Conservation (phyloP, 1,140 invertebrate genomes). For the Sycobia sp. region DNA sequence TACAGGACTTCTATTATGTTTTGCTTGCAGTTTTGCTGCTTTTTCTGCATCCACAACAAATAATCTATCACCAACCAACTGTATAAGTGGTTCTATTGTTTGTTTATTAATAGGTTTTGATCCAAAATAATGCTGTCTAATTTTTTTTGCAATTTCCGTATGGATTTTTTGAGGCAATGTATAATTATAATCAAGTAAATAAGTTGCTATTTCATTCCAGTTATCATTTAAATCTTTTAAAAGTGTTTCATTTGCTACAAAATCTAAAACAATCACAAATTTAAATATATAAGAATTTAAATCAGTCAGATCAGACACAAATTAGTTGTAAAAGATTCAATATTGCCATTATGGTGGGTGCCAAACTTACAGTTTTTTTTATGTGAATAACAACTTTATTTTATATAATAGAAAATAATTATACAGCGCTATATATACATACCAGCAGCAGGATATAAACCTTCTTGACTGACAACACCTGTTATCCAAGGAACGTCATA, state of each 20-base stretch:
- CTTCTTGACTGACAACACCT: constrained; percentile 66
- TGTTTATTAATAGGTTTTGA: constrained; percentile 55
- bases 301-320: not conserved
- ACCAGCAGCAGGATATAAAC: constrained; percentile 69
- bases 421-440: no score
- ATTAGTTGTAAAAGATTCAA: constrained; percentile 31
- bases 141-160: constrained; percentile 56
- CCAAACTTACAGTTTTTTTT: not conserved
- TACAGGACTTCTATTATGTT: constrained; percentile 62
- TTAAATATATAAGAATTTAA: no score
- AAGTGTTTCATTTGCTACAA: constrained; percentile 54
- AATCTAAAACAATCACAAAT: constrained; percentile 57
- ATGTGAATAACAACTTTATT: constrained; percentile 21
- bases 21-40: constrained; percentile 63
- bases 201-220: constrained; percentile 66
- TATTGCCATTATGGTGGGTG: constrained; percentile 12
- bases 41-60: constrained; percentile 65
- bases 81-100: constrained; percentile 46
- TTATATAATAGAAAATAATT: constrained; percentile 12
- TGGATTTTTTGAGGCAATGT: constrained; percentile 61
- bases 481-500: constrained; percentile 67
- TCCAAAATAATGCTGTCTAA: constrained; percentile 65
- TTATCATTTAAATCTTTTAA: constrained; percentile 62
- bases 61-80: constrained; percentile 65
- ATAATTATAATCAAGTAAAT: constrained; percentile 68